Evolutionary conservation across 2,888 invertebrate genomes (phyloP).

Genomic region (Tethea ocularis): DNA sequence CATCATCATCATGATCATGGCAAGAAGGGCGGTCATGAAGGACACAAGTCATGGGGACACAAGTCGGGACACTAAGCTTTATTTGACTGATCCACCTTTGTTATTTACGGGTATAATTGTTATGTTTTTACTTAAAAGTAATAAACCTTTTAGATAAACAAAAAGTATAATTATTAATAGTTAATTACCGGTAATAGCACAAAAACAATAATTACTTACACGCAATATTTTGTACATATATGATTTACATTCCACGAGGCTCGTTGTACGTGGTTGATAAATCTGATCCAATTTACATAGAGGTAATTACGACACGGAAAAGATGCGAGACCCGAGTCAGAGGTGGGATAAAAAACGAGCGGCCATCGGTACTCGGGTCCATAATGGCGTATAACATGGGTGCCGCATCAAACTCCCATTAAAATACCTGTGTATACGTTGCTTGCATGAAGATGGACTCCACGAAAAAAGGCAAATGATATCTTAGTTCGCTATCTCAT

Average conservation of each 20-base stretch:
- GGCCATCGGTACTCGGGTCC: constrained; percentile 27
- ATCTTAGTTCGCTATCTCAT: constrained; percentile 1
- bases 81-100: constrained; percentile 17
- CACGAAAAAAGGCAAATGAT: constrained; percentile 28
- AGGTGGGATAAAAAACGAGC: constrained; percentile 21
- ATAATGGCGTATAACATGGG: constrained; percentile 51
- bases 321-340: constrained; percentile 27
- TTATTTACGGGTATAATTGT: constrained; percentile 35
- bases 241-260: constrained; percentile 55
- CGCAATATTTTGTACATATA: constrained; percentile 32
- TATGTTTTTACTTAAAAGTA: constrained; percentile 34
- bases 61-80: constrained; percentile 52
- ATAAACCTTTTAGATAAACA: constrained; percentile 10
- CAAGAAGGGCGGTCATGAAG: constrained; percentile 88
- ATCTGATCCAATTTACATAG: constrained; percentile 76
- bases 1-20: constrained; percentile 85
- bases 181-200: neutral
- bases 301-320: constrained; percentile 65
- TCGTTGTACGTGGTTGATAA: constrained; percentile 62
- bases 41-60: constrained; percentile 87
- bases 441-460: constrained; percentile 29
- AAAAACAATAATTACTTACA: constrained; percentile 18
- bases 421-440: constrained; percentile 50
- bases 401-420: constrained; percentile 67
- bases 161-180: neutral